Percentiles rank a stretch among this genome's conserved stretches.
phyloP scores from a whole-genome alignment of 2,113 vertebrate genomes.

The Circaetus cinerascens region DNA sequence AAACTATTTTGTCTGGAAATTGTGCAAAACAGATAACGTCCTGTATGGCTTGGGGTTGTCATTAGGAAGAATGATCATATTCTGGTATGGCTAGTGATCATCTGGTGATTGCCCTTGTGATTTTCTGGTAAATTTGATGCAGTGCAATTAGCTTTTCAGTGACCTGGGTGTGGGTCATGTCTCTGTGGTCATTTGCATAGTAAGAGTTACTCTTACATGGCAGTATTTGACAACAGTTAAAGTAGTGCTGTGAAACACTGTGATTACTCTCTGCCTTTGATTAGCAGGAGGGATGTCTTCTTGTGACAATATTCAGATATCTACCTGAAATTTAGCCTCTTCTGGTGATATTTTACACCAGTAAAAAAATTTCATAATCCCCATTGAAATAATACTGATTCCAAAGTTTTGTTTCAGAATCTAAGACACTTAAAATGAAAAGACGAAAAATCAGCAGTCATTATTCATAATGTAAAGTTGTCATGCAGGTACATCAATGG shows the following conservation, averaged over 20 bases:
- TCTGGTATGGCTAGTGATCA: background rate
- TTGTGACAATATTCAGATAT: background rate
- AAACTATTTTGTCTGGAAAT: constrained; percentile 47
- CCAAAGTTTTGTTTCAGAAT: background rate
- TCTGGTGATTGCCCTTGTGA: background rate
- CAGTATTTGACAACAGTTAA: background rate
- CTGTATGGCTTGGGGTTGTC: background rate
- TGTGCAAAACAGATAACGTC: constrained; percentile 11
- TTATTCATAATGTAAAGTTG: background rate
- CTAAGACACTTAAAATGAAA: background rate
- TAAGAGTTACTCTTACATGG: background rate
- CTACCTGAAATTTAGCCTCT: background rate
- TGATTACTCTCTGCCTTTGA: background rate
- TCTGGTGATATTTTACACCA: background rate
- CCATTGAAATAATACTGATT: background rate
- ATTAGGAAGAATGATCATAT: background rate
- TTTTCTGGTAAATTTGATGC: constrained; percentile 40
- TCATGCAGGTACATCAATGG: too few relatives aligned
- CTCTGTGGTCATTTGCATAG: background rate
- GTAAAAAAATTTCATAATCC: background rate
- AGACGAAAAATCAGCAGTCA: background rate
- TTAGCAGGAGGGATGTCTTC: background rate
- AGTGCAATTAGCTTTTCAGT: constrained; percentile 5
- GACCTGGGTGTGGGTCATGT: background rate
- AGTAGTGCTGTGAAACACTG: background rate